Percentiles rank a stretch among this genome's conserved stretches.
Evolutionary conservation across 2,113 vertebrate genomes (phyloP).

Genomic region (Microtus pennsylvanicus): DNA sequence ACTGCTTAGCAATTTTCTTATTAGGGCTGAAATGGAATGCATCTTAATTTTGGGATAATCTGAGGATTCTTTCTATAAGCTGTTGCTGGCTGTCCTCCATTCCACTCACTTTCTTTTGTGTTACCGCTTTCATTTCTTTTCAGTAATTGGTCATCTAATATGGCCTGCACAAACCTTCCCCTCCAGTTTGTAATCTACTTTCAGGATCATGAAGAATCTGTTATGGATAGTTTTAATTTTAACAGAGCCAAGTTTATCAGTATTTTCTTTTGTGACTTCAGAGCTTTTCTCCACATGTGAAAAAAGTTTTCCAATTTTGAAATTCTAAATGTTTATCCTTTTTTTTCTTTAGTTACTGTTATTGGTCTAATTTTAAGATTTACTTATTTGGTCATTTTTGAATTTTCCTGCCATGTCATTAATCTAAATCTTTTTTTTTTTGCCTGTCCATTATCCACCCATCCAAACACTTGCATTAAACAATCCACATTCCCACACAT

Average conservation of each 20-base stretch:
- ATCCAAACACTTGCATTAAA: background rate
- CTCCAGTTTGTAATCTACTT: background rate
- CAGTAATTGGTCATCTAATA: background rate
- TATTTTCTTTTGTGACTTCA: conserved; percentile 23
- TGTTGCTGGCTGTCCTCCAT: background rate
- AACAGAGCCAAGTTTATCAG: background rate
- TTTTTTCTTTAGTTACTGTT: background rate
- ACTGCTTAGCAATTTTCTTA: background rate
- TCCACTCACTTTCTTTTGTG: background rate
- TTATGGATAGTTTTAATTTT: background rate
- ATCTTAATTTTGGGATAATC: conserved; percentile 6
- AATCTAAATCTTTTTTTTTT: background rate
- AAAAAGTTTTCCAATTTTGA: background rate
- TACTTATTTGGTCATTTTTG: background rate
- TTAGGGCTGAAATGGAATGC: background rate
- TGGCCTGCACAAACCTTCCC: background rate
- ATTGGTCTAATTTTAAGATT: conserved; percentile 4
- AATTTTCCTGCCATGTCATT: background rate
- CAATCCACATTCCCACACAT: background rate
- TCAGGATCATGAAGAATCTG: background rate
- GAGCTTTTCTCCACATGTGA: background rate
- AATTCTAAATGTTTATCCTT: background rate
- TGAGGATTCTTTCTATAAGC: background rate
- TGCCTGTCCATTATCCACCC: background rate
- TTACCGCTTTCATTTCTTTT: background rate